These are phyloP conservation scores for Scelioninae gen. 2 DNA, from an alignment of 2,888 invertebrate genomes.

Conservation along the genomic window DNA sequence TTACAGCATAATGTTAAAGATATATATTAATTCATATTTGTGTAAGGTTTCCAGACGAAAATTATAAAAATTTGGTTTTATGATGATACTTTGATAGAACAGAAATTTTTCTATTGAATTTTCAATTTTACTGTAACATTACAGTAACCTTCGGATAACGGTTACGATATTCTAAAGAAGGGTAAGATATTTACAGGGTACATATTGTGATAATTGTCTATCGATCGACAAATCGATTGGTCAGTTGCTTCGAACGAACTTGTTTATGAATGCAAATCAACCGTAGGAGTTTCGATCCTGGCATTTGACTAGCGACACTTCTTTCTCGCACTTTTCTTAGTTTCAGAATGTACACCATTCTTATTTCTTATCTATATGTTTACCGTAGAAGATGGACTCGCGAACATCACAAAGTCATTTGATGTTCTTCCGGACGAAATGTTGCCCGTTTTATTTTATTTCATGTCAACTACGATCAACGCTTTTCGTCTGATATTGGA, in stretches of 20 bases:
- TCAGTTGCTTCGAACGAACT: constrained; percentile 1
- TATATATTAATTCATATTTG: too few species aligned
- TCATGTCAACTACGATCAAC: constrained; percentile 51
- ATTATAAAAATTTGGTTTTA: too few species aligned
- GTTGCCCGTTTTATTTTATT: constrained; percentile 57
- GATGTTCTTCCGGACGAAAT: constrained; percentile 50
- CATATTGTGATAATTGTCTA: neutral
- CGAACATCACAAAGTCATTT: constrained; percentile 54
- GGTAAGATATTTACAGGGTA: too few species aligned
- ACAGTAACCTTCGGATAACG: too few species aligned
- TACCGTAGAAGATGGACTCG: constrained; percentile 50
- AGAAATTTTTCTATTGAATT: too few species aligned
- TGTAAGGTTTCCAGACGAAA: too few species aligned
- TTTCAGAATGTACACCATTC: constrained; percentile 17
- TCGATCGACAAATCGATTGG: constrained; percentile 12
- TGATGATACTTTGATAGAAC: too few species aligned
- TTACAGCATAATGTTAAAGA: too few species aligned
- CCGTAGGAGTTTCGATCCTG: constrained; percentile 8
- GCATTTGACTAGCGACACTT: constrained; percentile 8
- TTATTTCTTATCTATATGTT: constrained; percentile 46
- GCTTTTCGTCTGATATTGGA: constrained; percentile 38
- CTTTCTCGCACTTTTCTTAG: constrained; percentile 31
- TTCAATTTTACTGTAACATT: too few species aligned
- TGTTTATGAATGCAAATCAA: constrained; percentile 14
- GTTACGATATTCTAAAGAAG: too few species aligned